These are phyloP conservation scores for Sesamia inferens DNA, from an alignment of 2,888 invertebrate genomes.

Conservation along the genomic window DNA sequence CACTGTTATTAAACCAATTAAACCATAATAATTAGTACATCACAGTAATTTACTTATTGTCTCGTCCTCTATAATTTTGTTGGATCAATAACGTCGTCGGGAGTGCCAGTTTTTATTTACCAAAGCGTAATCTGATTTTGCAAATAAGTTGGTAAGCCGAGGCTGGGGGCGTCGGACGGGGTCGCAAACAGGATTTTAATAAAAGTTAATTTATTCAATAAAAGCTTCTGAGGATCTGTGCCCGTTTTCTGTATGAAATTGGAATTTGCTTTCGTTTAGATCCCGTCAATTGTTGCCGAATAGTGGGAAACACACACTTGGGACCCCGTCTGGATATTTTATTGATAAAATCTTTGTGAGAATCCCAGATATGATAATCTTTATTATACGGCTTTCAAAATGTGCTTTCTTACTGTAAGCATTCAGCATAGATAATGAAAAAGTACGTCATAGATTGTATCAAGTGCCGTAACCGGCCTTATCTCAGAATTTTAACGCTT, in stretches of 20 bases:
- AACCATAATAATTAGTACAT: neutral
- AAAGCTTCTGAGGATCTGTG: slow-evolving; percentile 77
- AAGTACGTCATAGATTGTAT: slow-evolving; percentile 25
- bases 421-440: slow-evolving; percentile 3
- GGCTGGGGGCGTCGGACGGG: slow-evolving; percentile 66
- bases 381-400: slow-evolving; percentile 5
- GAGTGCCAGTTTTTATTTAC: slow-evolving; percentile 73
- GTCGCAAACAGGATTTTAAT: slow-evolving; percentile 86
- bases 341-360: slow-evolving; percentile 17
- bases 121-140: slow-evolving; percentile 75
- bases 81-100: slow-evolving; percentile 49
- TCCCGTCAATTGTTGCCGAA: slow-evolving; percentile 63
- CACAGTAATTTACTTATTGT: slow-evolving; percentile 41
- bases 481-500: slow-evolving; percentile 7
- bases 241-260: slow-evolving; percentile 67
- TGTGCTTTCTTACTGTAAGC: neutral
- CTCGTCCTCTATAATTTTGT: slow-evolving; percentile 35
- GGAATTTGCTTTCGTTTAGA: slow-evolving; percentile 72
- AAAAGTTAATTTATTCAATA: slow-evolving; percentile 88
- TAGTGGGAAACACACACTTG: slow-evolving; percentile 55
- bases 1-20: neutral
- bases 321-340: slow-evolving; percentile 13
- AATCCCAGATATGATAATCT: slow-evolving; percentile 11
- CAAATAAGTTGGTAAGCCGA: slow-evolving; percentile 78
- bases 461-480: neutral